Base-by-base conservation (phyloP, 1,140 invertebrate genomes). In the Bombus confusus region DNA sequence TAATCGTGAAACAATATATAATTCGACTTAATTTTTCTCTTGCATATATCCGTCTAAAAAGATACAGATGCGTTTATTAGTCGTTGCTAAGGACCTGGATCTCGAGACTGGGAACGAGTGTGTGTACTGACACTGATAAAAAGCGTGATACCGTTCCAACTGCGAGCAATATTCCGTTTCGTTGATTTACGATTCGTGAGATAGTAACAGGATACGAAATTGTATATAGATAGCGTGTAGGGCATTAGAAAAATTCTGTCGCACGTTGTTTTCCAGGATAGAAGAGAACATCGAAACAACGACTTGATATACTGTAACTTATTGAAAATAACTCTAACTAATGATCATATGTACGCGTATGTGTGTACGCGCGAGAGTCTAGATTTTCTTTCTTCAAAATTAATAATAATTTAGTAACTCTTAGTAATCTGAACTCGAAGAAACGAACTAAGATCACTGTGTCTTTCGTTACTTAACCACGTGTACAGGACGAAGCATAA, bases 61-160 rank as follows among this genome's bases (percentile, higher is more conserved):
- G 22, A 74, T 69, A 75, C 39, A 69, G 74, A 83, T 78, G 68
- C 76, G 57, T 68, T 80, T 85, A 88, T 91, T 90, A 89, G 71
- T 91, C 83, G 85, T 83, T 90, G 87, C 80, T 91, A 69, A 81
- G 77, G 76, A 80, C 85, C 71, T 83, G 88, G 87, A 88, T 92
- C 83, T 87, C 80, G 88, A 89, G 84, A 85, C 76, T 90, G 86
- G 90, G 87, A 87, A 79, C 89, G 89, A 90, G 84, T 90, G 79
- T 90, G 92, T 94, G 87, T 93, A 93, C 93, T 89, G 92, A 95
- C 92, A 95, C 89, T 93, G 91, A 95, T 94, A 95, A 95, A 88
- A 95, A 95, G 95, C 94, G 92, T 93, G 91, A 94, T 90, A 91
- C 88, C 92, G 91, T 90, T 93, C 89, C 91, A 80, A 93, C 90